phyloP scores from a whole-genome alignment of 2,797 vertebrate species.

The Hypotaenidia okinawae region DNA sequence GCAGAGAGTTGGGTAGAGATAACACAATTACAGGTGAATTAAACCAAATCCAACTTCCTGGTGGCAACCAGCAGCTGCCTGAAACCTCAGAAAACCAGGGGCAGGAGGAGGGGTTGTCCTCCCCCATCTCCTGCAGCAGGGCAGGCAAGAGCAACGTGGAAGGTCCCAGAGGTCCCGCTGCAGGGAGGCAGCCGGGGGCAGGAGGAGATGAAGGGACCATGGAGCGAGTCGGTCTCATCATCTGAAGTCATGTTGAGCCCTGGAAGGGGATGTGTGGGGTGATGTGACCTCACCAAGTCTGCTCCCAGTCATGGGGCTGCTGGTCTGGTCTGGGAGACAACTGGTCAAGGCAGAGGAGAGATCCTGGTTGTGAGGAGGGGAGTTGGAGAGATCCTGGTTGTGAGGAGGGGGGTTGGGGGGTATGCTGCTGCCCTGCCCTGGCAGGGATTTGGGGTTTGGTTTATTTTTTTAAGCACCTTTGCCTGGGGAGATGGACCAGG shows the following conservation, averaged over 20 bases:
- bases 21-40: not conserved
- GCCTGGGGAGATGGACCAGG: not conserved
- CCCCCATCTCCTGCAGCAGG: not conserved
- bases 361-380: too few species aligned
- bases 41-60: not conserved
- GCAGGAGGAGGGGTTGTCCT: not conserved
- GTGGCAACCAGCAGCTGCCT: not conserved
- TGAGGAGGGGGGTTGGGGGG: not conserved
- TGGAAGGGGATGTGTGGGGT: accelerated
- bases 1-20: not conserved
- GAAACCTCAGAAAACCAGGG: not conserved
- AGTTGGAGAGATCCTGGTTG: too few species aligned
- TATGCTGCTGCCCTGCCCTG: not conserved
- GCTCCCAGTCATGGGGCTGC: not conserved
- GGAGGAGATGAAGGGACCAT: not conserved
- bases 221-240: not conserved
- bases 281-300: not conserved
- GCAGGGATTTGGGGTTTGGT: not conserved
- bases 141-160: not conserved
- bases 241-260: not conserved
- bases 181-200: not conserved
- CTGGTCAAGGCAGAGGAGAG: not conserved
- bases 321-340: not conserved
- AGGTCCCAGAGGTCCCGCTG: not conserved
- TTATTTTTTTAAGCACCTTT: not conserved